Conservation (phyloP, 2,888 invertebrate species). For the Netelia melanura region DNA sequence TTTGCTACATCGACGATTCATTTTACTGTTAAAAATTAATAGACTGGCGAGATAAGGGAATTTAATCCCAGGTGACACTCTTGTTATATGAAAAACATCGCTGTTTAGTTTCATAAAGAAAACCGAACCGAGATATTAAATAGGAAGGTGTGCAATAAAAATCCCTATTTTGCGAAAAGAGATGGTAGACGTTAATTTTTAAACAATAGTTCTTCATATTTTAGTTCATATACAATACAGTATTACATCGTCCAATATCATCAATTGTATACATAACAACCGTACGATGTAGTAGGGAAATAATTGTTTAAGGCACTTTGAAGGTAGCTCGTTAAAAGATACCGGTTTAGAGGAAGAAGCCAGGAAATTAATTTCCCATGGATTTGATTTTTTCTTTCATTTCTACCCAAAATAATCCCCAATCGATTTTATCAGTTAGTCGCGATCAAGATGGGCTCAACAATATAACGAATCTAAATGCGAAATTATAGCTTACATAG, state of each 20-base stretch:
- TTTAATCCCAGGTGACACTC: no score
- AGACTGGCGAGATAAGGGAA: no score
- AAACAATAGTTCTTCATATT: slow-evolving; percentile 64
- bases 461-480: slow-evolving; percentile 48
- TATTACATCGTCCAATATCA: slow-evolving; percentile 58
- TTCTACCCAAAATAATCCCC: slow-evolving; percentile 59
- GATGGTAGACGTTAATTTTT: slow-evolving; percentile 23
- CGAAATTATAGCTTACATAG: slow-evolving; percentile 40
- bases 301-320: slow-evolving; percentile 77
- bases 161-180: background rate
- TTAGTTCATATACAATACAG: slow-evolving; percentile 52
- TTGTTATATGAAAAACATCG: no score
- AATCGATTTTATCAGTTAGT: slow-evolving; percentile 40
- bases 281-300: slow-evolving; percentile 64
- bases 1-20: no score
- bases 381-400: background rate
- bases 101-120: no score
- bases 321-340: slow-evolving; percentile 69
- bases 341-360: slow-evolving; percentile 66
- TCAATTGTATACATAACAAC: slow-evolving; percentile 38
- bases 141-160: background rate
- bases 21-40: no score
- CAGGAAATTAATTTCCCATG: slow-evolving; percentile 16
- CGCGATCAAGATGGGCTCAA: slow-evolving; percentile 28
- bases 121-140: no score